These are phyloP conservation scores for Chlamydotis undulata DNA, from an alignment of 2,113 vertebrate genomes.

Conservation along the genomic window DNA sequence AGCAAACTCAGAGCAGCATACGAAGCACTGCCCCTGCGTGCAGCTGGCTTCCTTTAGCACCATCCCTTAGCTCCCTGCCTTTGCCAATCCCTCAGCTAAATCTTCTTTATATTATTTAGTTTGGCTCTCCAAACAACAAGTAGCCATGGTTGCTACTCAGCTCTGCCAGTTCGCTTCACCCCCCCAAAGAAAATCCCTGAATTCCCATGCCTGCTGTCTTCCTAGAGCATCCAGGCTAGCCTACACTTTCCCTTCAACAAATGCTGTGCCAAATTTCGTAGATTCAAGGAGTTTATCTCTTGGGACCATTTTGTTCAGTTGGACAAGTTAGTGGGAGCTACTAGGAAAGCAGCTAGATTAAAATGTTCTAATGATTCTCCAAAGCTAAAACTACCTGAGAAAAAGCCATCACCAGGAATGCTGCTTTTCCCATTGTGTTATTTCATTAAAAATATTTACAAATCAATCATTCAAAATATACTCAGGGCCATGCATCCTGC, in stretches of 20 bases:
- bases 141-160: neutral
- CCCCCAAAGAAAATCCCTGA: neutral
- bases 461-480: neutral
- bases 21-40: fast-evolving
- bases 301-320: neutral
- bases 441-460: neutral
- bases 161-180: neutral
- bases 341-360: neutral
- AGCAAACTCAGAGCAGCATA: neutral
- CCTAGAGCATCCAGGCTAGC: neutral
- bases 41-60: neutral
- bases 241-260: neutral
- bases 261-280: neutral
- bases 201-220: neutral
- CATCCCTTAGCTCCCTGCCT: neutral
- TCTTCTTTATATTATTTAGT: neutral
- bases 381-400: neutral
- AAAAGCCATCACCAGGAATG: neutral
- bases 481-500: neutral
- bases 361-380: neutral
- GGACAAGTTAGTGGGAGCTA: neutral
- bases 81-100: neutral
- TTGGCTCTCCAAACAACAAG: neutral
- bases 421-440: neutral
- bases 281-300: neutral